Base-by-base conservation (phyloP, 2,888 invertebrate genomes). In the Cremastinae sp. region DNA sequence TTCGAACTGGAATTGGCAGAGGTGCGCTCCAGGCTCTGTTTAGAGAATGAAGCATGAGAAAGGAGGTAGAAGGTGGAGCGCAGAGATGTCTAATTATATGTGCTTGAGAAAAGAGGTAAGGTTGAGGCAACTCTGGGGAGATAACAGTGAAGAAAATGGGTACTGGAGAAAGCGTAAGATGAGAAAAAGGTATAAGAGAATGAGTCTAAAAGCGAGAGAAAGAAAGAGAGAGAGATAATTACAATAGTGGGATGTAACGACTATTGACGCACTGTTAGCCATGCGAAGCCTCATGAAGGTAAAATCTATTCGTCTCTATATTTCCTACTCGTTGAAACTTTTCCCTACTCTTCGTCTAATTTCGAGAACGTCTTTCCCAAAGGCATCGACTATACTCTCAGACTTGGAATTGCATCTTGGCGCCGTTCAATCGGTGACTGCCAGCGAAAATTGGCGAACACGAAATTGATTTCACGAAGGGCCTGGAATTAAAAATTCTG, bases 181-280 rank as follows among this genome's bases (percentile, higher is more conserved):
- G 10, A 7, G 3, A 37, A 68, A 8, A 43, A 56, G 28, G 18
- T 3, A 41, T 35, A 8, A 12, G 10, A 61, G 53, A 12, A 39
- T 20, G 53, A 20, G 64, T 41, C 28, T 49, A 28, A 55, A n/a
- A 59, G 51, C 4, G 28, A 55, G 64, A 41, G 70, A 59, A 10
- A 58, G 59, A 45, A 22, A 58, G 66, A 76, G 75, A 72, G 74
- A 73, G 65, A 73, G 74, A 69, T 64, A 80, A 78, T 73, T 70
- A 28, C 55, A 16, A 47, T 22, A 55, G 77, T 49, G 79, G 82
- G 83, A n/a, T n/a, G 83, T 84, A 85, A 85, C 83, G 83, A 82
- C 83, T 81, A 85, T 85, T 85, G 83, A 84, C 83, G 82, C 79
- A 59, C 69, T 53, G 65, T 59, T 56, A 56, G 56, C 62, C 39